A percentile compares a stretch with the other conserved stretches of the same genome.
Evolutionary conservation across 2,113 vertebrate genomes (phyloP).

Genomic region (Rhynchopsitta pachyrhyncha): DNA sequence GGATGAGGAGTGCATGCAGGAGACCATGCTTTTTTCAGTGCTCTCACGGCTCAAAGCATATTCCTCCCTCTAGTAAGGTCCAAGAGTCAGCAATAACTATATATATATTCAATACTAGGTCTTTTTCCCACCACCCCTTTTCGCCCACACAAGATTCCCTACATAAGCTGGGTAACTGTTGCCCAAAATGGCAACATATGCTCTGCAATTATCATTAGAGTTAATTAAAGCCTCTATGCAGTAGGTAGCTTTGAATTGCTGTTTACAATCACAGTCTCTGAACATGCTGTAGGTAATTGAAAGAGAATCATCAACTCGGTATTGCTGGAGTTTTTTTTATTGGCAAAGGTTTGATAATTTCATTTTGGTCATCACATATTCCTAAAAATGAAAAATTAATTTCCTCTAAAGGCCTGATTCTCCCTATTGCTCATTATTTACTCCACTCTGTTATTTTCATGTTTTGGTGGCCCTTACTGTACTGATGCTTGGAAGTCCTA

Average conservation of each 20-base stretch:
- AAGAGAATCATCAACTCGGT: not conserved
- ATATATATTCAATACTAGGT: not conserved
- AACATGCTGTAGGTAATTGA: conserved; percentile 24
- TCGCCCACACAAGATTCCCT: conserved; percentile 2
- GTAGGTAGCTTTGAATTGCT: conserved; percentile 35
- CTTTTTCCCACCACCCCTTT: not conserved
- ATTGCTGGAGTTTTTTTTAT: not conserved
- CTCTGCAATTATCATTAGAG: conserved; percentile 71
- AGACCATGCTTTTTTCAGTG: rapidly evolving
- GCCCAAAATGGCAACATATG: conserved; percentile 50
- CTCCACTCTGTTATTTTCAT: not conserved
- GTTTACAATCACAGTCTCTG: conserved; percentile 20
- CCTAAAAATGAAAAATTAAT: not conserved
- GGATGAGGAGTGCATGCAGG: not conserved
- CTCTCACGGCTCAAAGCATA: not conserved
- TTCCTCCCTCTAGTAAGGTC: not conserved
- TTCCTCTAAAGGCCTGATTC: not conserved
- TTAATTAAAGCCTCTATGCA: conserved; percentile 51
- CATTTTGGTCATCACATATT: not conserved
- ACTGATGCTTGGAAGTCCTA: not conserved
- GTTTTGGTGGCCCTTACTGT: not conserved
- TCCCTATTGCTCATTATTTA: not conserved
- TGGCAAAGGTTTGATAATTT: not conserved
- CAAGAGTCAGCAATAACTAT: not conserved
- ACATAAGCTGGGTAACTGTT: not conserved